Percentiles rank a stretch among this genome's conserved stretches.
These are phyloP conservation scores for Centropyge bicolor DNA, from an alignment of 2,797 vertebrate species.

Conservation along the genomic window DNA sequence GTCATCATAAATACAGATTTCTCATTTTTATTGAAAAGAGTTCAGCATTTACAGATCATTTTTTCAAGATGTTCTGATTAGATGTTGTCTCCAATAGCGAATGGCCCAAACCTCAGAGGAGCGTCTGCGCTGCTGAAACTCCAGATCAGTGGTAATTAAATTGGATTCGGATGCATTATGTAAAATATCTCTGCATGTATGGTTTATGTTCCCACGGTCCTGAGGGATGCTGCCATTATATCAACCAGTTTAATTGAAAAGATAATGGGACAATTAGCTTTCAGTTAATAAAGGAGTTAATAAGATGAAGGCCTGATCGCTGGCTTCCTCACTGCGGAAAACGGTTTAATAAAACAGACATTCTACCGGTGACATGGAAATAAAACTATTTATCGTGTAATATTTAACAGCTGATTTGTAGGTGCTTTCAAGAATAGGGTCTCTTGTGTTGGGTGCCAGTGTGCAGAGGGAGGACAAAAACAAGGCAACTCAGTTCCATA, in stretches of 20 bases:
- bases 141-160: slow-evolving; percentile 17
- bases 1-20: neutral
- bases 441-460: neutral
- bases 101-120: neutral
- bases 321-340: slow-evolving; percentile 15
- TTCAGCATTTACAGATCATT: neutral
- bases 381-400: slow-evolving; percentile 20
- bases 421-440: slow-evolving; percentile 5
- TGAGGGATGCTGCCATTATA: slow-evolving; percentile 17
- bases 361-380: slow-evolving; percentile 4
- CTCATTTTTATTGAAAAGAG: neutral
- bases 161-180: slow-evolving; percentile 1
- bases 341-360: slow-evolving; percentile 11
- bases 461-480: slow-evolving; percentile 13
- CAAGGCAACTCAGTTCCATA: slow-evolving; percentile 21
- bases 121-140: neutral
- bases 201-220: slow-evolving; percentile 14
- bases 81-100: neutral
- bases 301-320: slow-evolving; percentile 13
- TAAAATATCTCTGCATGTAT: neutral
- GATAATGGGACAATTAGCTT: slow-evolving; percentile 46
- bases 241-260: slow-evolving; percentile 48
- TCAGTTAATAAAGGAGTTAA: slow-evolving; percentile 50
- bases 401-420: slow-evolving; percentile 23
- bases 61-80: neutral